Conservation (phyloP, 35 echinoderm and acorn worm species). For the Heliocidaris erythrogramma region DNA sequence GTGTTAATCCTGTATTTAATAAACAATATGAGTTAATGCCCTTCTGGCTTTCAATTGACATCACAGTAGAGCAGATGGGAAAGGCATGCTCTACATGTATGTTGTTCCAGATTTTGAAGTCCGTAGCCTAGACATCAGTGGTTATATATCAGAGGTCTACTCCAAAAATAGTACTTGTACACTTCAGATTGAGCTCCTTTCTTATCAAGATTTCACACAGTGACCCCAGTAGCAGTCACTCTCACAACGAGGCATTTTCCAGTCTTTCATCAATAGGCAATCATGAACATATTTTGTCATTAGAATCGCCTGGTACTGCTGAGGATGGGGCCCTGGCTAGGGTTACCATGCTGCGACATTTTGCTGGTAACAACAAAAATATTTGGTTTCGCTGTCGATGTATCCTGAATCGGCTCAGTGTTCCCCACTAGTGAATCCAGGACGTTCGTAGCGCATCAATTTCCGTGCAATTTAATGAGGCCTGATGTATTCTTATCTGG, state of each 20-base stretch:
- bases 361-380: conserved; percentile 17
- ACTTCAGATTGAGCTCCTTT: neutral
- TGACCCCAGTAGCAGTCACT: neutral
- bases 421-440: neutral
- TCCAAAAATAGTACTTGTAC: neutral
- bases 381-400: neutral
- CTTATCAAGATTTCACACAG: neutral
- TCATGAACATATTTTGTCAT: neutral
- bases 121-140: too few relatives aligned
- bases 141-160: neutral
- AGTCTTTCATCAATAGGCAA: neutral
- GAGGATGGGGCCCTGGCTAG: neutral
- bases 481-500: neutral
- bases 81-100: too few relatives aligned
- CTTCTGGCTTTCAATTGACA: too few relatives aligned
- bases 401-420: neutral
- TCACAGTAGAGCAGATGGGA: too few relatives aligned
- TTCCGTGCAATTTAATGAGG: conserved; percentile 1
- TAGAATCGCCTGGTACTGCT: neutral
- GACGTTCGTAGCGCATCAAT: neutral
- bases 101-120: too few relatives aligned
- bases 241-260: neutral
- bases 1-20: too few relatives aligned
- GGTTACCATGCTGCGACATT: neutral
- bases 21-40: too few relatives aligned